Percentiles rank a stretch among this genome's conserved stretches.
Conservation (phyloP, 2,888 invertebrate genomes). For the Cerceris rybyensis region DNA sequence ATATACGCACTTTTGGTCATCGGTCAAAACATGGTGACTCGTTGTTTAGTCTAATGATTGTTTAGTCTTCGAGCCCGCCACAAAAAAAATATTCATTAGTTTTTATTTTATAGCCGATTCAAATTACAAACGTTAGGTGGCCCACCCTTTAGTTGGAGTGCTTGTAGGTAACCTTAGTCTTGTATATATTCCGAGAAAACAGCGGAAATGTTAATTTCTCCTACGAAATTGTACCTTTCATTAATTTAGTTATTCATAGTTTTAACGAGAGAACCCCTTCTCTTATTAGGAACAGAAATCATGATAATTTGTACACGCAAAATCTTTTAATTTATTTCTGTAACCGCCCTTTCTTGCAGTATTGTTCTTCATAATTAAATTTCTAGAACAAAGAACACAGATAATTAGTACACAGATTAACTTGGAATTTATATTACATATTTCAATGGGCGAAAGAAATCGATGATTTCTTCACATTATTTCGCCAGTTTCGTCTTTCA, state of each 20-base stretch:
- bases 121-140: too few relatives aligned
- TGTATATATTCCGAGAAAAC: constrained; percentile 23
- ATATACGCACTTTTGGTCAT: too few relatives aligned
- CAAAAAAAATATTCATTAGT: too few relatives aligned
- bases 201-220: constrained; percentile 46
- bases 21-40: too few relatives aligned
- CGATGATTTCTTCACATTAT: too few relatives aligned
- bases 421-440: neutral
- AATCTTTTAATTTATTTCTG: neutral
- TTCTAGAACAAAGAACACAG: neutral
- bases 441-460: too few relatives aligned
- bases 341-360: neutral
- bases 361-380: neutral
- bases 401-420: too few relatives aligned
- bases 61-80: too few relatives aligned
- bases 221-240: constrained; percentile 29
- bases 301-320: neutral
- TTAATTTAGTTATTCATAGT: constrained; percentile 36
- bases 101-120: too few relatives aligned
- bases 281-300: constrained; percentile 31
- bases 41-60: too few relatives aligned
- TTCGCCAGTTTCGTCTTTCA: too few relatives aligned
- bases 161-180: neutral
- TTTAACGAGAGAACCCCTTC: constrained; percentile 27
- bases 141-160: too few relatives aligned